Base-by-base conservation (phyloP, 1,140 invertebrate species). In the Drosophila trapezifrons region DNA sequence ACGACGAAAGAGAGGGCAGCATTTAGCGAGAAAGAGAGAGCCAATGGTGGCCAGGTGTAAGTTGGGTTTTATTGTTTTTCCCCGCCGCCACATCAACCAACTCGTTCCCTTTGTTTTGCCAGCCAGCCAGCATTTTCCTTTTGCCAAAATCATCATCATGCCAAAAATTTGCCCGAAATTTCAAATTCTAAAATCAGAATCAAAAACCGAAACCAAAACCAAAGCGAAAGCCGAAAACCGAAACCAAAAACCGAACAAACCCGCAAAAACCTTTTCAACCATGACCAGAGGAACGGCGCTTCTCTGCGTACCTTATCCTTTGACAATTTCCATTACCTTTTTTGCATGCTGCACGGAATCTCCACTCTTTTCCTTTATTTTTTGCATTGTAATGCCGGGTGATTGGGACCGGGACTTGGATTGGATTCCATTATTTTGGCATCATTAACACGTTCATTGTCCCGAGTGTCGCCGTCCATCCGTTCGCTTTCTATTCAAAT, bases 401-500 rank as follows among this genome's bases (percentile, higher is more conserved):
- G 51, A 54, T 54, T 32, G 32, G 67, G 35, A 47, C 58, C 45
- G 45, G 63, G 47, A 52, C 37, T 35, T 32, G 43, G 60, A 25
- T 77, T 67, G 45, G 45, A 25, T 71, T 83, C 67, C 62, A 77
- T 89, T 87, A 83, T 90, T 80, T 87, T 78, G 67, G 83, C 82
- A 90, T 90, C 87, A 90, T 90, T 90, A 90, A 90, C 87, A 90
- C 87, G 67, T 87, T 66, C 64, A 72, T 84, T 90, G 89, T 91
- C 65, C 15, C 32, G 32, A 62, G 46, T 75, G 46, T 54, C 52
- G 55, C 63, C 43, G 67, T 56, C 67, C 63, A 58, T 65, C 20
- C 51, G 18, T 22, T 54, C 15, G 43, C 65, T 43, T 60, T 70
- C 83, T 83, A 87, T 87, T 86, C 76, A 87, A 77, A 87, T 87